Conservation (phyloP, 2,113 vertebrate species). For the Acrocephalus arundinaceus region DNA sequence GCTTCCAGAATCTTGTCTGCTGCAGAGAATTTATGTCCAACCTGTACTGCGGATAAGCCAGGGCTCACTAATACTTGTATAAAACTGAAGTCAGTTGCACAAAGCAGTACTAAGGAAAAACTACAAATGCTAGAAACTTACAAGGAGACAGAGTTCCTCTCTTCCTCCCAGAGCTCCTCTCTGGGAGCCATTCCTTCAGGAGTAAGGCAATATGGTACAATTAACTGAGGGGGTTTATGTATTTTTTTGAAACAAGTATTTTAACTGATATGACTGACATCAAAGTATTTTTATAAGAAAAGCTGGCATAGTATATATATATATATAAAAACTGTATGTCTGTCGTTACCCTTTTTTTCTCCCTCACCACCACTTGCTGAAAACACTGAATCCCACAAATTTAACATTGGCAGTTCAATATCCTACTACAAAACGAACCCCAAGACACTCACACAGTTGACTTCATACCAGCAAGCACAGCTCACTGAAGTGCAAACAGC, state of each 20-base stretch:
- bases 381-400: neutral
- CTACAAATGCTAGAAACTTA: neutral
- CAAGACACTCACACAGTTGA: neutral
- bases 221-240: neutral
- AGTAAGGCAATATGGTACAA: accelerated
- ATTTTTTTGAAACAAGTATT: neutral
- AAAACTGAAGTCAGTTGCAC: neutral
- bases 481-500: neutral
- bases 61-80: neutral
- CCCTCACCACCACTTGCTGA: neutral
- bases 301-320: neutral
- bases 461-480: neutral
- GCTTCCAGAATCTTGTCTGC: neutral
- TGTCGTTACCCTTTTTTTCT: neutral
- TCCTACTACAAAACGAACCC: neutral
- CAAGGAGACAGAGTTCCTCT: neutral
- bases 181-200: neutral
- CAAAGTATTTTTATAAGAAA: neutral
- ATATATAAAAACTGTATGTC: neutral
- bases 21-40: neutral
- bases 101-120: neutral
- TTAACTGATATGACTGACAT: neutral
- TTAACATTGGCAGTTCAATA: neutral
- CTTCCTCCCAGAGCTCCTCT: too few species aligned
- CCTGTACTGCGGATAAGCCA: neutral